Evolutionary conservation across 2,888 invertebrate genomes (phyloP), one percentile per base, ranked within the genome.

Genomic region (Agriopis aurantiaria): DNA sequence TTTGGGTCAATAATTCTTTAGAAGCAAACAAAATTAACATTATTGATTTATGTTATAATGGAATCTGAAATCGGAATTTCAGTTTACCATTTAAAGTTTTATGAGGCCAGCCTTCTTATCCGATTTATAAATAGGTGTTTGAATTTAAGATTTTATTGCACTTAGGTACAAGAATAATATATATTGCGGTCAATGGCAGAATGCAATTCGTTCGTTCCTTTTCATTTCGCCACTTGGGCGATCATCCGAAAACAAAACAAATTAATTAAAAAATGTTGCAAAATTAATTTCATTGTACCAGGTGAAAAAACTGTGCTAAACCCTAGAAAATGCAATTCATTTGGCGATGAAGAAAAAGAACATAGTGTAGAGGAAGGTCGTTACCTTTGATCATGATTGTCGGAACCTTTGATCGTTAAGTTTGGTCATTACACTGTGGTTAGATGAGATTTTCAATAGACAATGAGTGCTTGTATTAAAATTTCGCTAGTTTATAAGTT

Each of bases 171-270:
- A 81, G 80, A 80, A 83, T 75, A 79, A 78, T 78, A 79, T 12
- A 12, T 48, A 87, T 82, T 77, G 81, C 81, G 85, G 86, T 86
- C 86, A 87, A 87, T 85, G 82, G 82, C 80, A 85, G 75, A 82
- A 80, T 82, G 82, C 82, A 84, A 82, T 75, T 72, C 73, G 80
- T 58, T 17, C 53, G 41, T 58, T 80, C 78, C 80, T 83, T 88
- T 88, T 89, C 85, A 83, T 88, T 88, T 89, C 85, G 82, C 80
- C 85, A 87, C 79, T 84, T 84, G 85, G 78, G 79, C 85, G 84
- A 84, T 83, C 85, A 85, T 80, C 84, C 82, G 84, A 85, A 85
- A 84, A 90, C 88, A 88, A 89, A 77, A 85, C 72, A 73, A 76
- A 81, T 79, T 79, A 81, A 80, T 87, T 85, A 82, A 84, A 33